Conservation (phyloP, 2,888 invertebrate species). For the Euzophera pinguis region DNA sequence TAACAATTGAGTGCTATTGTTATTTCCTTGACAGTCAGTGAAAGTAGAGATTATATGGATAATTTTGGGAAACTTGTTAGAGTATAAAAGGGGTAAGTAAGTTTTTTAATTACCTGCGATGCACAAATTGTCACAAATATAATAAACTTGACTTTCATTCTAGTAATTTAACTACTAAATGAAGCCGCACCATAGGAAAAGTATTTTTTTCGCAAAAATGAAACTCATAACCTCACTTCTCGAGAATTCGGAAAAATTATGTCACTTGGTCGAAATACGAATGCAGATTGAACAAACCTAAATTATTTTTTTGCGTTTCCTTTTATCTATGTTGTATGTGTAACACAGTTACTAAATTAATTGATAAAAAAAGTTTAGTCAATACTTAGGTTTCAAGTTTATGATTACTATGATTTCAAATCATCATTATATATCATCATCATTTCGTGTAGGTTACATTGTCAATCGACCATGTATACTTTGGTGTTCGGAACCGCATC, state of each 20-base stretch:
- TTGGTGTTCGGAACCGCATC: too few relatives aligned
- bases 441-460: too few relatives aligned
- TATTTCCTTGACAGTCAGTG: too few relatives aligned
- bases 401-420: too few relatives aligned
- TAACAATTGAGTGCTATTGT: too few relatives aligned
- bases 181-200: not conserved
- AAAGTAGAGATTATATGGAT: too few relatives aligned
- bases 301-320: not conserved
- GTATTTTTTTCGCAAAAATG: not conserved
- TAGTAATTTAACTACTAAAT: slow-evolving; percentile 2
- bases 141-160: not conserved
- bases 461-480: too few relatives aligned
- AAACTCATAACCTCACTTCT: not conserved
- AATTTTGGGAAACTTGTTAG: too few relatives aligned
- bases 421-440: too few relatives aligned
- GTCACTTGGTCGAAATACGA: not conserved
- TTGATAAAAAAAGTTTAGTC: not conserved
- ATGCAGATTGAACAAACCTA: slow-evolving; percentile 4
- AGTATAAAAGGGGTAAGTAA: too few relatives aligned
- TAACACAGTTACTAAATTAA: not conserved
- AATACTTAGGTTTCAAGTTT: too few relatives aligned
- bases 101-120: not conserved
- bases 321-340: not conserved
- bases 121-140: slow-evolving; percentile 7
- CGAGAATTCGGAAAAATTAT: not conserved